Evolutionary conservation across 2,888 invertebrate species (phyloP).

Genomic region (Rhodophaea formosa): DNA sequence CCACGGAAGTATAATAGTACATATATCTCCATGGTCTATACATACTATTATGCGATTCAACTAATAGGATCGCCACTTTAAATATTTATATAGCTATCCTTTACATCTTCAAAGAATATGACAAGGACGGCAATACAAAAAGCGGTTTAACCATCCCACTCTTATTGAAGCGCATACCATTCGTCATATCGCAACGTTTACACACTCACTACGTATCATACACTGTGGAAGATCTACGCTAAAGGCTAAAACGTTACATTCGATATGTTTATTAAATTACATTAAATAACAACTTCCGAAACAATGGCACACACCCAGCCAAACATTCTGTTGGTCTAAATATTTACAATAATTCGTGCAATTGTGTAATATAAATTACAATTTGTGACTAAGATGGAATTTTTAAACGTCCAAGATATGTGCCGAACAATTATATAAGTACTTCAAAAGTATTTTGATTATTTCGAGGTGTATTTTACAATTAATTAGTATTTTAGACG

Average conservation of each 20-base stretch:
- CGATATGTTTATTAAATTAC: slow-evolving; percentile 77
- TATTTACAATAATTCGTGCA: slow-evolving; percentile 15
- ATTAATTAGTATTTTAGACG: neutral
- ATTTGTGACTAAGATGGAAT: slow-evolving; percentile 14
- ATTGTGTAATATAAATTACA: neutral
- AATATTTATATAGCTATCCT: neutral
- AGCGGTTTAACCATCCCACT: neutral
- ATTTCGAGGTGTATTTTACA: neutral
- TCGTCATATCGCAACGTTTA: slow-evolving; percentile 36
- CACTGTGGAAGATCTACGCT: slow-evolving; percentile 77
- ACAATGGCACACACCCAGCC: slow-evolving; percentile 74
- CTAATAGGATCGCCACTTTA: neutral
- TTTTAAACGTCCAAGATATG: slow-evolving; percentile 4
- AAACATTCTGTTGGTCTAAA: slow-evolving; percentile 33
- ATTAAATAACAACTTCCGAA: slow-evolving; percentile 66
- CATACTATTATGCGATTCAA: neutral
- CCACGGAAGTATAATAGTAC: no score
- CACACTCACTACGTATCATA: slow-evolving; percentile 58
- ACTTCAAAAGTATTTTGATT: neutral
- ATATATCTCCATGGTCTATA: no score
- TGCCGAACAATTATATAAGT: neutral
- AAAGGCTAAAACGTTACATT: slow-evolving; percentile 76
- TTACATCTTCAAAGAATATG: neutral
- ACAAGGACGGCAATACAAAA: neutral
- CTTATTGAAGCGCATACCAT: neutral